Conservation (phyloP, 2,113 vertebrate genomes). For the Gnathonemus longibarbis region DNA sequence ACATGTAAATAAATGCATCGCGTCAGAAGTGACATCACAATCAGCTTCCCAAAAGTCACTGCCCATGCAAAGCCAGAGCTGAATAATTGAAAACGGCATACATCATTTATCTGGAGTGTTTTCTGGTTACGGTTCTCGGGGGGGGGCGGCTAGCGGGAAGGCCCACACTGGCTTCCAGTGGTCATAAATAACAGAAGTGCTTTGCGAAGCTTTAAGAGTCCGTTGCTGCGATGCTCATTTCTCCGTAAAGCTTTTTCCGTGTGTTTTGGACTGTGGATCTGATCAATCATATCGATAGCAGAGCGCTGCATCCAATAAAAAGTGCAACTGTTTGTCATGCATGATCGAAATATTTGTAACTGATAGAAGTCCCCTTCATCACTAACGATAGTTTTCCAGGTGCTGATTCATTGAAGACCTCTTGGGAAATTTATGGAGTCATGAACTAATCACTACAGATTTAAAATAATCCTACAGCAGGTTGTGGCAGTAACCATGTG, state of each 20-base stretch:
- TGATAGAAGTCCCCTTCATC: neutral
- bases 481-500: neutral
- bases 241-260: neutral
- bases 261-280: neutral
- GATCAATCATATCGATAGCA: neutral
- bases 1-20: slow-evolving; percentile 12
- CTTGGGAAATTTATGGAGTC: neutral
- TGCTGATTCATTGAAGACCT: neutral
- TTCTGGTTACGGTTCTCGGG: slow-evolving; percentile 36
- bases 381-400: neutral
- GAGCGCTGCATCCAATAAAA: neutral
- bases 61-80: slow-evolving; percentile 34
- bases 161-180: neutral
- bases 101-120: slow-evolving; percentile 45
- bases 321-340: neutral
- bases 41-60: slow-evolving; percentile 43
- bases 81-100: slow-evolving; percentile 47
- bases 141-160: slow-evolving; percentile 40
- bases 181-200: slow-evolving; percentile 15
- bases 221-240: neutral
- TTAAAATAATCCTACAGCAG: neutral
- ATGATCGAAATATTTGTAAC: neutral
- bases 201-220: slow-evolving; percentile 13
- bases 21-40: slow-evolving; percentile 20
- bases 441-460: neutral